phyloP scores from a whole-genome alignment of 2,797 vertebrate genomes.

The Rhodeus uyekii region DNA sequence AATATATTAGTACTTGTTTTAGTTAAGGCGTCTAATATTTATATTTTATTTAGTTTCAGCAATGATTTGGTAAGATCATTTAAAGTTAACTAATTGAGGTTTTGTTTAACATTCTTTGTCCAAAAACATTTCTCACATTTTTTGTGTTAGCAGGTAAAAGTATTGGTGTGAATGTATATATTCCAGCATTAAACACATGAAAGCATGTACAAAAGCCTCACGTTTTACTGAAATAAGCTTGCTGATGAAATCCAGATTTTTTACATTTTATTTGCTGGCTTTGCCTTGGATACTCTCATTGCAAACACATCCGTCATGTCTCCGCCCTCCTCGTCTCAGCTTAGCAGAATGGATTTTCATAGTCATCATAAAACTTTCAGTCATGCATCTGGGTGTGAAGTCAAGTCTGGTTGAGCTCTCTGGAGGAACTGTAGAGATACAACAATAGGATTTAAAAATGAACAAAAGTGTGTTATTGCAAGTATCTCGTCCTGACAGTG shows the following conservation, averaged over 20 bases:
- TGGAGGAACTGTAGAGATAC: constrained; percentile 27
- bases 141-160: background rate
- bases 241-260: constrained; percentile 69
- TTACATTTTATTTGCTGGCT: constrained; percentile 61
- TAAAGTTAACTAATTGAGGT: too few relatives aligned
- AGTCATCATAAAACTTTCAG: constrained; percentile 59
- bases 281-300: constrained; percentile 45
- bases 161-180: constrained; percentile 48
- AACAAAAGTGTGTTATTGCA: background rate
- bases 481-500: background rate
- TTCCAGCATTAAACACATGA: constrained; percentile 66
- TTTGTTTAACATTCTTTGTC: too few relatives aligned
- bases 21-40: too few relatives aligned
- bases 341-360: constrained; percentile 55
- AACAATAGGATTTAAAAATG: constrained; percentile 27
- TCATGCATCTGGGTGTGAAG: constrained; percentile 36
- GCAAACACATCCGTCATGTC: constrained; percentile 35
- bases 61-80: too few relatives aligned
- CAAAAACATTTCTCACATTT: too few relatives aligned
- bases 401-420: constrained; percentile 33
- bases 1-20: too few relatives aligned
- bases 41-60: too few relatives aligned
- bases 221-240: constrained; percentile 64
- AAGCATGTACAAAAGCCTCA: constrained; percentile 65
- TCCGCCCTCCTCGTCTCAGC: constrained; percentile 12